Base-by-base conservation (phyloP, 2,113 vertebrate genomes). In the Engraulis encrasicolus region DNA sequence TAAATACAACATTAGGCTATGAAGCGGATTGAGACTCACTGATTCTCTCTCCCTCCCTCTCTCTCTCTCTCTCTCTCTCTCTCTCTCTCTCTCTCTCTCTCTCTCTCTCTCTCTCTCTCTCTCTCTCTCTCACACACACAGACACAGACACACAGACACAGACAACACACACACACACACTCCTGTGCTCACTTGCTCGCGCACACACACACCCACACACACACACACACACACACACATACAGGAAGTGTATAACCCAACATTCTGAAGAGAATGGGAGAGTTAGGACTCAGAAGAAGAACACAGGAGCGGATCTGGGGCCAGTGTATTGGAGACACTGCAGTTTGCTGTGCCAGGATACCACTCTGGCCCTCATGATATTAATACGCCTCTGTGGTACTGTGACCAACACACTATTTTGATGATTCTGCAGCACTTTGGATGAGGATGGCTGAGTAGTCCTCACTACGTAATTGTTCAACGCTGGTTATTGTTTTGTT, bases 231-330 rank as follows among this genome's bases (percentile, higher is more conserved):
- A 14, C 66, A 74, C 66, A 74, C 38, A 74, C 66, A 74, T 34
- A 85, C 82, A 88, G 83, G 83, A 87, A 84, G 82, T 74, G 71
- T 78, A 66, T 31, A 74, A 37, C 19, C 81, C 54, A 37, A 45
- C 36, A 71, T 40, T 66, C 12, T 23, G 19, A 19, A 19, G 45
- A 17, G 45, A 38, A 82, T 19, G 40, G 58, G 38, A n/a, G 52
- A 81, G 50, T 71, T 23, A n/a, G n/a, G n/a, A n/a, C n/a, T n/a
- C n/a, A n/a, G n/a, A n/a, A n/a, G n/a, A 50, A 17, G 27, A 74
- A 31, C 66, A 74, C 66, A 34, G 34, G 31, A 15, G 66, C 27
- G 15, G 31, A 17, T 3, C 31, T 15, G 7, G 9, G 15, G 66
- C 31, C 23, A 74, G 66, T 34, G 27, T 4, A 15, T 74, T 74